Percentiles rank a stretch among this genome's conserved stretches.
Evolutionary conservation across 2,113 vertebrate species (phyloP).

Genomic region (Trichechus manatus): DNA sequence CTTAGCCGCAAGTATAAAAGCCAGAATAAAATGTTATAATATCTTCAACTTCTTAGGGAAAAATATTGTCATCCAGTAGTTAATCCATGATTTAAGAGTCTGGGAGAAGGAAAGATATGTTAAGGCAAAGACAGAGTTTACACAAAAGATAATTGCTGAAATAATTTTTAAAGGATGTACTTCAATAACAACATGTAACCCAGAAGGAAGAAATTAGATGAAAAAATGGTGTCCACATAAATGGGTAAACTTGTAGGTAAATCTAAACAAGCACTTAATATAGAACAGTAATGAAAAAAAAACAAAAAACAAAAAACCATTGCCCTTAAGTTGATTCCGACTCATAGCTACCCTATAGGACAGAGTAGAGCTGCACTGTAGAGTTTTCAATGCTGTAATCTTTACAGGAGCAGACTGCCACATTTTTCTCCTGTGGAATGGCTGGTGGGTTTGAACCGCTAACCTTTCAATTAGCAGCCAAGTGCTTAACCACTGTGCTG

Average conservation of each 20-base stretch:
- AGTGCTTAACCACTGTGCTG: not conserved
- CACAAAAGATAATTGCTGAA: not conserved
- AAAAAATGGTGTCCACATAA: not conserved
- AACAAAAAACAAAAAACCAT: too few relatives aligned
- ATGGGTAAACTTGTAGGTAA: not conserved
- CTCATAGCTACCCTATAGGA: too few relatives aligned
- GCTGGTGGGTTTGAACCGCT: too few relatives aligned
- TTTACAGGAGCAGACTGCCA: too few relatives aligned
- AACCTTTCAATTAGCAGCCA: too few relatives aligned
- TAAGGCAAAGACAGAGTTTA: not conserved
- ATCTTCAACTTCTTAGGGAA: not conserved
- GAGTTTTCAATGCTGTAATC: too few relatives aligned
- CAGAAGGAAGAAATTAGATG: conserved; percentile 21
- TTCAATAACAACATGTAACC: not conserved
- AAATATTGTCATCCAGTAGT: not conserved
- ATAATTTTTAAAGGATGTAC: not conserved
- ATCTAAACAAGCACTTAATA: not conserved
- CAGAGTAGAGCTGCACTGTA: too few relatives aligned
- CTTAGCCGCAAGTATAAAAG: not conserved
- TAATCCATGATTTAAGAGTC: not conserved
- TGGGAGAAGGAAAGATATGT: not conserved
- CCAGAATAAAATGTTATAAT: not conserved
- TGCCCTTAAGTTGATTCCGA: too few relatives aligned
- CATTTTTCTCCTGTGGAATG: too few relatives aligned
- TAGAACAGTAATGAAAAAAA: not conserved